Conservation (phyloP, 1,140 invertebrate genomes). For the Sitobion miscanthi region DNA sequence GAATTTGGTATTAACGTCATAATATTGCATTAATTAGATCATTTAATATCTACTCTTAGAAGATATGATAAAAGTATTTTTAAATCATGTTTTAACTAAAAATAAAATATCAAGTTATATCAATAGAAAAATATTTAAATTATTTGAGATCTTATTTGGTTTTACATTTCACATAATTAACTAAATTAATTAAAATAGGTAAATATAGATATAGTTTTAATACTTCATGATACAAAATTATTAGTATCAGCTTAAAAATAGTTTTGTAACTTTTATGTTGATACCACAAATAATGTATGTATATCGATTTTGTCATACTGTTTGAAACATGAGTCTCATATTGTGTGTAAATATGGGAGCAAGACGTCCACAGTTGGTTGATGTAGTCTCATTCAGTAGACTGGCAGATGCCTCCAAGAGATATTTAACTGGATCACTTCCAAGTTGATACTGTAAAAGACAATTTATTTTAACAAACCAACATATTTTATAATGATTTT, state of each 20-base stretch:
- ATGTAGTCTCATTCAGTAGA: slow-evolving; percentile 27
- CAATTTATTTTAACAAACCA: slow-evolving; percentile 29
- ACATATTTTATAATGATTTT: neutral
- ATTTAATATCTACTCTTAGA: neutral
- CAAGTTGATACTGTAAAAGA: slow-evolving; percentile 41
- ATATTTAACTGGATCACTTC: slow-evolving; percentile 51
- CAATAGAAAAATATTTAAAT: slow-evolving; percentile 1
- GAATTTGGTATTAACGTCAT: slow-evolving; percentile 23
- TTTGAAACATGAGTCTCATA: slow-evolving; percentile 45
- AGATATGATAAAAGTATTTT: neutral
- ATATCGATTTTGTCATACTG: slow-evolving; percentile 15
- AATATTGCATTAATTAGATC: neutral
- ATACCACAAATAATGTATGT: neutral
- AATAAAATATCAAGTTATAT: neutral
- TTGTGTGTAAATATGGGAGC: slow-evolving; percentile 49
- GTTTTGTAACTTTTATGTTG: neutral
- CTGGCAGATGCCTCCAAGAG: slow-evolving; percentile 28
- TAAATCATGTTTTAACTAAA: neutral
- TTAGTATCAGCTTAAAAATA: neutral
- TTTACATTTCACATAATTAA: neutral
- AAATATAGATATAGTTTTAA: neutral
- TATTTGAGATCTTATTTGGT: slow-evolving; percentile 32
- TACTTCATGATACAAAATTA: neutral
- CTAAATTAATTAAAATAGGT: neutral
- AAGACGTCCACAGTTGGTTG: slow-evolving; percentile 45